Percentiles rank a stretch among this genome's conserved stretches.
Conservation (phyloP, 2,113 vertebrate genomes). For the Ptyas mucosa region DNA sequence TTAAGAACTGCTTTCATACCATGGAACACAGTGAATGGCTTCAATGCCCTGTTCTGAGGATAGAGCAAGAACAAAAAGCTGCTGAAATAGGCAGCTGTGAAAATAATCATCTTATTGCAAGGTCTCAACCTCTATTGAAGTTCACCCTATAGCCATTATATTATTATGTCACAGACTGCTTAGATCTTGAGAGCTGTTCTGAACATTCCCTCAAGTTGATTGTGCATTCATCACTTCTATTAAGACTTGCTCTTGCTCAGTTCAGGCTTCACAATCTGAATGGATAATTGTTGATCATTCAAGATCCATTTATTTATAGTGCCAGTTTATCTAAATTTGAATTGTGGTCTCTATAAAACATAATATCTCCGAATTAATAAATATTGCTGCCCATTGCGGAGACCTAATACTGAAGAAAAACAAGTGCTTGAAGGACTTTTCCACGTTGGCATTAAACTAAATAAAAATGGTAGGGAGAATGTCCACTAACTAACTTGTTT, state of each 20-base stretch:
- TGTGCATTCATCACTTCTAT: constrained; percentile 50
- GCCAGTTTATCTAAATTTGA: not conserved
- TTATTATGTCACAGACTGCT: not conserved
- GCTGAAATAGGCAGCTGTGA: not conserved
- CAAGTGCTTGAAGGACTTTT: too few species aligned
- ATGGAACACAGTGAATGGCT: constrained; percentile 18
- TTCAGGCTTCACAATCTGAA: not conserved
- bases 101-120: not conserved
- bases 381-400: not conserved
- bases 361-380: constrained; percentile 19
- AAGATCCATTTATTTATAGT: constrained; percentile 6
- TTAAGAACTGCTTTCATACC: constrained; percentile 33
- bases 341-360: not conserved
- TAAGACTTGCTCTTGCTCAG: constrained; percentile 46
- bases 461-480: constrained; percentile 1
- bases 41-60: constrained; percentile 25
- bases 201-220: constrained; percentile 13
- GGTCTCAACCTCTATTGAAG: constrained; percentile 19
- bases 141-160: constrained; percentile 5
- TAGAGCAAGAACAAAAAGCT: constrained; percentile 21
- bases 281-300: constrained; percentile 1
- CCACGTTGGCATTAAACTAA: not conserved
- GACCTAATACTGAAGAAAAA: not conserved
- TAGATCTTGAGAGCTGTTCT: constrained; percentile 6
- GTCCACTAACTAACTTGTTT: not conserved